Percentiles rank a stretch among this genome's conserved stretches.
These are phyloP conservation scores for Pristionchus mayeri DNA, from an alignment of 2,888 invertebrate species.

Conservation along the genomic window DNA sequence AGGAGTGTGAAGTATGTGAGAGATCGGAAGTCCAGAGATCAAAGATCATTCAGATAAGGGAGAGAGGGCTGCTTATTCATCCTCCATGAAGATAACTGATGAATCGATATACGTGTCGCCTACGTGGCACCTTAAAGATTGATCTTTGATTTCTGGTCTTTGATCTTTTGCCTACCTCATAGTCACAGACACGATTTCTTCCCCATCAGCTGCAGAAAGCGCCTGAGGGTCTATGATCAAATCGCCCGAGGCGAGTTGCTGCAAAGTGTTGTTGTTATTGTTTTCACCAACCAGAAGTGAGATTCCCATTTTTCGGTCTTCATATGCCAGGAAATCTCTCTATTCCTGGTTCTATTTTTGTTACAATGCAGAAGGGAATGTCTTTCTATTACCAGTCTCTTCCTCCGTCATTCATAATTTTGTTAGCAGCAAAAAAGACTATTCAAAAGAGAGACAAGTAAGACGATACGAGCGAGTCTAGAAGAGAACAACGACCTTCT, in stretches of 20 bases:
- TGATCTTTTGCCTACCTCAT: constrained; percentile 39
- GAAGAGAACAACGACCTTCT: too few species aligned
- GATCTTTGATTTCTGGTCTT: constrained; percentile 15
- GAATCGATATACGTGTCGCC: not conserved
- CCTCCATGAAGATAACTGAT: constrained; percentile 2
- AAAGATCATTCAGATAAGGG: not conserved
- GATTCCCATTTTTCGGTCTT: not conserved
- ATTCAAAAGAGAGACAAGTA: not conserved
- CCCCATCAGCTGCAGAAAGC: not conserved
- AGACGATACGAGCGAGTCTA: too few species aligned
- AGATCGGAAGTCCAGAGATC: not conserved
- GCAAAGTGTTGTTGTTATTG: not conserved
- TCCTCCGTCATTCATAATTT: not conserved
- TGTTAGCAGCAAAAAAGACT: not conserved
- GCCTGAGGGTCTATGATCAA: not conserved
- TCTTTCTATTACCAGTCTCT: too few species aligned
- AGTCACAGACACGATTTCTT: not conserved
- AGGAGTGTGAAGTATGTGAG: not conserved
- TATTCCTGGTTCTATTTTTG: too few species aligned
- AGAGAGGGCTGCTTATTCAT: not conserved
- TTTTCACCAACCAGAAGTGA: not conserved
- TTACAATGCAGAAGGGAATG: too few species aligned
- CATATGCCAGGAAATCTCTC: too few species aligned
- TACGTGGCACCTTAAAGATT: not conserved
- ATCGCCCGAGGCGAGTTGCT: constrained; percentile 37